Conservation (phyloP, 2,113 vertebrate genomes). For the Ginglymostoma cirratum region DNA sequence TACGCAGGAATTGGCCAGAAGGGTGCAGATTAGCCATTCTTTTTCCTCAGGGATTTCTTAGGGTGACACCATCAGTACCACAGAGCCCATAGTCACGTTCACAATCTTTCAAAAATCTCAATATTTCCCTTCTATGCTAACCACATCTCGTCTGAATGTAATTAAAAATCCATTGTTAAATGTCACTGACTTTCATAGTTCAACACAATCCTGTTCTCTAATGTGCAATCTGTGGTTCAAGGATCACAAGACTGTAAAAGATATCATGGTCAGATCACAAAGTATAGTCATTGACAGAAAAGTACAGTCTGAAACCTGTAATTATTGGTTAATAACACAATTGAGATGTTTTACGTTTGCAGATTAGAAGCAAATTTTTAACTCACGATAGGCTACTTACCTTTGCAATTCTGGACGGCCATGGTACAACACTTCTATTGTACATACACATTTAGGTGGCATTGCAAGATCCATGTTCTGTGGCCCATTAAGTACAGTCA, state of each 20-base stretch:
- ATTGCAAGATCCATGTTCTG: too few species aligned
- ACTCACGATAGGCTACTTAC: background rate
- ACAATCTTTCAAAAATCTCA: background rate
- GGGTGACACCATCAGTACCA: too few species aligned
- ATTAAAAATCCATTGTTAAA: background rate
- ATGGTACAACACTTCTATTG: too few species aligned
- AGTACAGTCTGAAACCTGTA: background rate
- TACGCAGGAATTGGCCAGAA: too few species aligned
- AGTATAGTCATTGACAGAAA: background rate
- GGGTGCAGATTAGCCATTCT: too few species aligned
- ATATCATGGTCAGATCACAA: background rate
- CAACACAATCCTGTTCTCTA: background rate
- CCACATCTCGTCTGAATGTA: background rate
- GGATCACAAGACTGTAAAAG: background rate
- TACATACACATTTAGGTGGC: too few species aligned
- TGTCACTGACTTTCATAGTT: background rate
- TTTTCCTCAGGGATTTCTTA: too few species aligned
- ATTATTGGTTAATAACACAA: background rate
- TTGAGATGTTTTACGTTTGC: background rate
- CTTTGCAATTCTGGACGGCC: background rate
- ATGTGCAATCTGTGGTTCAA: background rate
- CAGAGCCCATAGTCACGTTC: background rate
- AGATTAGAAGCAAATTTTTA: background rate
- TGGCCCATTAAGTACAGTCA: too few species aligned
- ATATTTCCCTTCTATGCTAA: background rate